These are phyloP conservation scores for Thamnophis elegans DNA, from an alignment of 2,797 vertebrate species.

Conservation along the genomic window DNA sequence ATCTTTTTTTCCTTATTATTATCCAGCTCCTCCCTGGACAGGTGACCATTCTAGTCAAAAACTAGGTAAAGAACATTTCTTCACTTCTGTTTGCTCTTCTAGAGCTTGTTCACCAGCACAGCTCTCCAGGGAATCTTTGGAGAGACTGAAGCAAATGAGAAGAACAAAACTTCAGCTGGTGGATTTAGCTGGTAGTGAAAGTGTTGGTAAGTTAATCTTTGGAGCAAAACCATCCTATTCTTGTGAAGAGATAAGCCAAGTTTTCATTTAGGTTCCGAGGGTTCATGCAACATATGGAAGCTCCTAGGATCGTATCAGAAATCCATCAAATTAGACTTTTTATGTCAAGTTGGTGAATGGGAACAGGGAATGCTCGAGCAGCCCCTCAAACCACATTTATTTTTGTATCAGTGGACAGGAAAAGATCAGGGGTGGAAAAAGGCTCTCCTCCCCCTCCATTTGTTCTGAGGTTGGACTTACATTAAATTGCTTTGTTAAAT, in stretches of 20 bases:
- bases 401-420: neutral
- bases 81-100: constrained; percentile 25
- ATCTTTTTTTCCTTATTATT: neutral
- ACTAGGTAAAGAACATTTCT: constrained; percentile 31
- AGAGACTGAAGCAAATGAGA: constrained; percentile 57
- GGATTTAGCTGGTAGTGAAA: constrained; percentile 86
- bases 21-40: constrained; percentile 48
- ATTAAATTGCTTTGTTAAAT: neutral
- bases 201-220: constrained; percentile 68
- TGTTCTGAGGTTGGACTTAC: neutral
- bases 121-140: neutral
- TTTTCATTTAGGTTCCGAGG: neutral
- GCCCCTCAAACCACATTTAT: neutral
- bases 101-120: constrained; percentile 34
- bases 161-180: constrained; percentile 82
- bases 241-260: neutral
- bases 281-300: neutral
- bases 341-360: neutral
- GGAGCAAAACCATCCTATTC: neutral
- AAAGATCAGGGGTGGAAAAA: neutral
- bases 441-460: neutral
- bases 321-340: neutral
- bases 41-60: constrained; percentile 36
- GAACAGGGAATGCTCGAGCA: neutral
- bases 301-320: neutral